Conservation (phyloP, 1,140 invertebrate genomes). For the Zaprionus camerounensis region DNA sequence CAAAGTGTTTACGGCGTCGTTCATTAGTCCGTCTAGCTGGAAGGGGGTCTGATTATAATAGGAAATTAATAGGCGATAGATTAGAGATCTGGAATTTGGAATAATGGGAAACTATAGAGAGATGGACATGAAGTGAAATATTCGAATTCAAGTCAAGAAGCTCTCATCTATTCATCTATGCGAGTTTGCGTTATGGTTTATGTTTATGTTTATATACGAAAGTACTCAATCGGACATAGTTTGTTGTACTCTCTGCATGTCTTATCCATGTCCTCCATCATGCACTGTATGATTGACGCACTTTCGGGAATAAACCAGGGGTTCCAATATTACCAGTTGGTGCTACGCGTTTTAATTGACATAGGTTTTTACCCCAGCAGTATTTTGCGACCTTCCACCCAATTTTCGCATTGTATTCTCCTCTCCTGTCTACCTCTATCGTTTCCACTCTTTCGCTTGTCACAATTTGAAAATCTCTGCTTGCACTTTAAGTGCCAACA, state of each 20-base stretch:
- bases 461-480: slow-evolving; percentile 43
- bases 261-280: background rate
- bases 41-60: slow-evolving; percentile 8
- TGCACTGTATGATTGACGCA: slow-evolving; percentile 10
- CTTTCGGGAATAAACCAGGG: background rate
- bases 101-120: background rate
- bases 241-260: slow-evolving; percentile 2
- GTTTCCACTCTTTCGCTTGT: background rate
- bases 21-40: background rate
- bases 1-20: slow-evolving; percentile 7
- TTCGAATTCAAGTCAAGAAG: background rate
- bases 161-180: background rate
- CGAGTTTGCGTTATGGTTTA: background rate
- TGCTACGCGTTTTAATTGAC: slow-evolving; percentile 47
- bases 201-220: too few species aligned
- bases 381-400: slow-evolving; percentile 11
- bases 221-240: background rate
- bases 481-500: slow-evolving; percentile 68
- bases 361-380: slow-evolving; percentile 27
- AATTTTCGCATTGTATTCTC: background rate
- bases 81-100: background rate
- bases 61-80: background rate
- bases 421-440: slow-evolving; percentile 4
- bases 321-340: slow-evolving; percentile 28
- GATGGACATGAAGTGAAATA: background rate